Evolutionary conservation across 2,113 vertebrate species (phyloP), one percentile per base, ranked within the genome.

Genomic region (Ctenomys sociabilis): DNA sequence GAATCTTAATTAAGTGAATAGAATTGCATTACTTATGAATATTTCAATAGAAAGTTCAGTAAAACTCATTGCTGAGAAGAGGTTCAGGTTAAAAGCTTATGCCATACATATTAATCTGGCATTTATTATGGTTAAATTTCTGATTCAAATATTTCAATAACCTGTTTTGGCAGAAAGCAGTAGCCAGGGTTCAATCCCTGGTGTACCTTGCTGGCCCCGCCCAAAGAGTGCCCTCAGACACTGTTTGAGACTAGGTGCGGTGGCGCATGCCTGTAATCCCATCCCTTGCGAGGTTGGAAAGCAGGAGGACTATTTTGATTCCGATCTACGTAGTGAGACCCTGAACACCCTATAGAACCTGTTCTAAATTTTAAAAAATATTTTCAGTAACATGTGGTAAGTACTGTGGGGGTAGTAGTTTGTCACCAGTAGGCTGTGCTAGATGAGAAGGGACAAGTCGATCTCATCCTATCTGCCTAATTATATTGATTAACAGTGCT

Each of bases 1-100:
- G 10, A 95, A 89, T 22, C 73, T 94, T 93, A 66, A 88, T 64
- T 91, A 37, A 88, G 73, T 61, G 82, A 89, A 83, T n/a, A 90
- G 26, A 95, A 85, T 70, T 17, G 45, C 4, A 81, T 88, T 85
- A 87, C 73, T 92, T 85, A 22, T 68, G 12, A 85, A 59, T 85
- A 8, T 19, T 73, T 7, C 43, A 35, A 80, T 6, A 54, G 57
- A 3, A 16, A 26, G 30, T 77, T 70, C 5, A 30, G 0, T 72
- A 72, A 75, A 13, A 77, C 13, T 85, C 59, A 49, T 3, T 43
- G 30, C 63, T 95, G 66, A 84, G 32, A 96, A 85, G 35, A 64
- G 8, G 13, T 80, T 6, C 54, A n/a, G 32, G 30, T 70, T 85
- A 63, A 68, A 49, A 77, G 30, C 43, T 59, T 10, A 30, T 64